Conservation (phyloP, 2,797 vertebrate genomes). For the Lacerta agilis region DNA sequence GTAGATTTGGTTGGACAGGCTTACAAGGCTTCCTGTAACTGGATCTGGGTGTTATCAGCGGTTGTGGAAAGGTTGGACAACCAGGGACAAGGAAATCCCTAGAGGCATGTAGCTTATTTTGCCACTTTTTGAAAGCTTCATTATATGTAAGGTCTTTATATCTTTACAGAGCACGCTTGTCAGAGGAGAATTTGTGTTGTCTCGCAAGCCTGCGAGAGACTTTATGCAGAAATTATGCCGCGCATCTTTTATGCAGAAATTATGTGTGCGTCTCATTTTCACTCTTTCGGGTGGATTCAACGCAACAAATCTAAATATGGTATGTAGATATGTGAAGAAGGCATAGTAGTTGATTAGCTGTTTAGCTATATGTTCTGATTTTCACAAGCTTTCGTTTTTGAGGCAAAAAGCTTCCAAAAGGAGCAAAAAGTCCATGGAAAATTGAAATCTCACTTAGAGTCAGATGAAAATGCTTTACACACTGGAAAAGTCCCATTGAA, state of each 20-base stretch:
- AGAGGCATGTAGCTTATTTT: too few relatives aligned
- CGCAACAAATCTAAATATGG: slow-evolving; percentile 62
- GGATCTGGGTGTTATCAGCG: too few relatives aligned
- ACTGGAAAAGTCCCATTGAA: too few relatives aligned
- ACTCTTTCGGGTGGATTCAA: slow-evolving; percentile 52
- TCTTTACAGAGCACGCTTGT: slow-evolving; percentile 81
- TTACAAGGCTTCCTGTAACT: too few relatives aligned
- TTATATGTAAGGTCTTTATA: neutral
- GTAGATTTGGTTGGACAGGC: too few relatives aligned
- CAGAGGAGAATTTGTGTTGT: slow-evolving; percentile 77
- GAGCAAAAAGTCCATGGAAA: neutral
- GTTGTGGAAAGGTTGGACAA: neutral
- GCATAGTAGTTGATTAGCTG: neutral
- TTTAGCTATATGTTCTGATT: neutral
- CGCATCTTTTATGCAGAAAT: neutral
- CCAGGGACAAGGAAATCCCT: too few relatives aligned
- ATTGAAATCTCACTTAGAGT: too few relatives aligned
- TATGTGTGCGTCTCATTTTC: slow-evolving; percentile 49
- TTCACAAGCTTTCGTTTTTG: neutral
- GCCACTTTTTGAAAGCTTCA: neutral
- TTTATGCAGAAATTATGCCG: slow-evolving; percentile 35
- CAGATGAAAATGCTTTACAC: too few relatives aligned
- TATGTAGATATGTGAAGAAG: slow-evolving; percentile 24
- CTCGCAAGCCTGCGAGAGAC: slow-evolving; percentile 39
- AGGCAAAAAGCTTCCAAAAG: neutral